Evolutionary conservation across 2,113 vertebrate genomes (phyloP).

Genomic region (Gambusia affinis): DNA sequence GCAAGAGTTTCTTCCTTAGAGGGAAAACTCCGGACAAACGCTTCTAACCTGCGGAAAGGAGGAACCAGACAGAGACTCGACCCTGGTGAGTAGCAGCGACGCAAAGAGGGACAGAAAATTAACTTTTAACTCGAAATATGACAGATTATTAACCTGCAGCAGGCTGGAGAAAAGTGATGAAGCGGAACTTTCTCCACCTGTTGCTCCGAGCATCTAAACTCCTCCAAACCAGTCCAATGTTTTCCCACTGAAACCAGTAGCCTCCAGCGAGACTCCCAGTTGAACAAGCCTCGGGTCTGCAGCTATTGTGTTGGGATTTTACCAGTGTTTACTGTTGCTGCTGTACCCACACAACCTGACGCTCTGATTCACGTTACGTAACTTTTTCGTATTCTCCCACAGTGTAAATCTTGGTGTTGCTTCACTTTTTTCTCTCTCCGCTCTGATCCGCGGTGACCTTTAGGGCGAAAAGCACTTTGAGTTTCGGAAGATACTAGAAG

Average conservation of each 20-base stretch:
- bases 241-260: not conserved
- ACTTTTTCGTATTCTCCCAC: slow-evolving; percentile 48
- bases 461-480: not conserved
- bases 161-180: too few relatives aligned
- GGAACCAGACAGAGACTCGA: slow-evolving; percentile 6
- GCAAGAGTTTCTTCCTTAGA: slow-evolving; percentile 2
- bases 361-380: slow-evolving; percentile 47
- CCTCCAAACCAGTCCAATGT: slow-evolving; percentile 25
- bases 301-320: not conserved
- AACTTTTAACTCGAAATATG: not conserved
- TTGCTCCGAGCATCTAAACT: slow-evolving; percentile 54
- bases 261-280: too few relatives aligned
- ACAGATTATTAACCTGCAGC: not conserved
- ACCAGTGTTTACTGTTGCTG: slow-evolving; percentile 3
- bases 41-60: slow-evolving; percentile 14
- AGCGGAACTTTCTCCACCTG: slow-evolving; percentile 54
- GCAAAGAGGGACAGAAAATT: not conserved
- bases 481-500: too few relatives aligned
- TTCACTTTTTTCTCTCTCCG: not conserved
- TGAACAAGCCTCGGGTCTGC: not conserved
- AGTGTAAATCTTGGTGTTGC: slow-evolving; percentile 24
- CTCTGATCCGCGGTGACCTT: not conserved
- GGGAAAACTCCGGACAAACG: not conserved
- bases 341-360: slow-evolving; percentile 24
- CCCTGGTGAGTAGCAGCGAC: slow-evolving; percentile 61